Conservation (phyloP, 2,888 invertebrate genomes). For the Celastrina argiolus region DNA sequence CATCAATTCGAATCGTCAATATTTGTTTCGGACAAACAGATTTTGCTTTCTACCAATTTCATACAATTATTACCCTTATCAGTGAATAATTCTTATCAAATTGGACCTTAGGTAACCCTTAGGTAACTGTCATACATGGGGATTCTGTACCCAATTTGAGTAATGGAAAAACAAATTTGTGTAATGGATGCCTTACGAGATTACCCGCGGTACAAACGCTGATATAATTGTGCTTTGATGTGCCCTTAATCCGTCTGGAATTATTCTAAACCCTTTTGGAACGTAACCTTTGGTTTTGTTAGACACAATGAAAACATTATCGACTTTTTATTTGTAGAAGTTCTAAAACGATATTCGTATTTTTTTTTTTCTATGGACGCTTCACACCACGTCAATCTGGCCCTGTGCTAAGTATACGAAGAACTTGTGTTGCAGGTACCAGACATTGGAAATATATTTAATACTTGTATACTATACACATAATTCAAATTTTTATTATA, state of each 20-base stretch:
- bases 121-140: constrained; percentile 25
- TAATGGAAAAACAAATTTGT: constrained; percentile 52
- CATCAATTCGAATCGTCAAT: no score
- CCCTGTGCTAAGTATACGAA: no score
- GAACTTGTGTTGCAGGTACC: no score
- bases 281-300: constrained; percentile 7
- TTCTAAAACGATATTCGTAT: not conserved
- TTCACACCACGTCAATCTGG: no score
- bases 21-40: no score
- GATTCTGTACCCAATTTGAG: constrained; percentile 42
- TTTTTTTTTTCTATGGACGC: no score
- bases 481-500: no score
- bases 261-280: constrained; percentile 4
- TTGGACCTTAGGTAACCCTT: not conserved
- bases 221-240: constrained; percentile 21
- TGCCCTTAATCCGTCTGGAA: constrained; percentile 20
- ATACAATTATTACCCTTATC: not conserved
- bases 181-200: constrained; percentile 32
- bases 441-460: no score
- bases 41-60: not conserved
- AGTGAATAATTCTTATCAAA: not conserved
- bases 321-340: not conserved
- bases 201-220: constrained; percentile 11
- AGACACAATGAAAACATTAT: not conserved
- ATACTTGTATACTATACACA: no score